Evolutionary conservation across 92 coral and sea anemone genomes (phyloP).

Genomic region (Meandrina meandrites): DNA sequence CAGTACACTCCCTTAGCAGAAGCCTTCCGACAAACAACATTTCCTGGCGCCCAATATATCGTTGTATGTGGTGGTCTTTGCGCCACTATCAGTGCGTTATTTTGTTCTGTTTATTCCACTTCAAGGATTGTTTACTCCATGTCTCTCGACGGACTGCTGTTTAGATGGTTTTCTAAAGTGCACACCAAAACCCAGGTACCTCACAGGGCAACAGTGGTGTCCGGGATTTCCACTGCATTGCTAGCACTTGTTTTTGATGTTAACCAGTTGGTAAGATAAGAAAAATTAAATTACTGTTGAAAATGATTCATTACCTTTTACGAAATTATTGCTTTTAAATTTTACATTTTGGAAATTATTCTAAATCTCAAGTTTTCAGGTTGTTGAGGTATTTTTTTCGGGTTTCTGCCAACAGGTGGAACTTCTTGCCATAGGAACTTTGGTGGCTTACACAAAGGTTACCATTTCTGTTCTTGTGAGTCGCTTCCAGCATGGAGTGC

Average conservation of each 20-base stretch:
- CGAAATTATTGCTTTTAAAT: no score
- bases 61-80: slow-evolving; percentile 76
- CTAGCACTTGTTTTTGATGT: slow-evolving; percentile 65
- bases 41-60: slow-evolving; percentile 67
- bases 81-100: slow-evolving; percentile 66
- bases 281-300: no score
- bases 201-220: slow-evolving; percentile 52
- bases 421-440: slow-evolving; percentile 74
- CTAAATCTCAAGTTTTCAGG: slow-evolving; percentile 1
- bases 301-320: no score
- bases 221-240: slow-evolving; percentile 61
- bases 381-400: no score
- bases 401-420: slow-evolving; percentile 37
- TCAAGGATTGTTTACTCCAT: slow-evolving; percentile 78
- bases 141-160: slow-evolving; percentile 87
- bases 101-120: slow-evolving; percentile 63
- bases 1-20: slow-evolving; percentile 78
- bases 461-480: slow-evolving; percentile 79
- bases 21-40: slow-evolving; percentile 72
- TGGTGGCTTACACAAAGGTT: slow-evolving; percentile 87
- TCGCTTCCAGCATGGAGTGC: slow-evolving; percentile 72
- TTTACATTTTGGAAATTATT: no score
- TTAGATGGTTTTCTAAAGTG: slow-evolving; percentile 56
- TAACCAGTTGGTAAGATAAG: slow-evolving; percentile 58
- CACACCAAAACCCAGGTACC: slow-evolving; percentile 75